phyloP scores from a whole-genome alignment of 2,888 invertebrate genomes.

The Keiferia lycopersicella region DNA sequence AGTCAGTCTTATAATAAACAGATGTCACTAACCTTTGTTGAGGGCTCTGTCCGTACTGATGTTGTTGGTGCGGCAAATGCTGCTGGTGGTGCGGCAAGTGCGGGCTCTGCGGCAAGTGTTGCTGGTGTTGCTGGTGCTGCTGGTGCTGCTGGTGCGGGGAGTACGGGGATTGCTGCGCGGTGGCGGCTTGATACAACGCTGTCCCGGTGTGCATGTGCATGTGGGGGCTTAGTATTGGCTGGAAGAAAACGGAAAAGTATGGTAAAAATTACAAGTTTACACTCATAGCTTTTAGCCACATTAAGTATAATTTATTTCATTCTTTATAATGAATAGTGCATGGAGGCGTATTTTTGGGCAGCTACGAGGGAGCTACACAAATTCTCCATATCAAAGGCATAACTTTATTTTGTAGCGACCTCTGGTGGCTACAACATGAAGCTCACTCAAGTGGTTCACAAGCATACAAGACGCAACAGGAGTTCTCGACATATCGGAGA shows the following conservation, averaged over 20 bases:
- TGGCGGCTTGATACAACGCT: conserved; percentile 20
- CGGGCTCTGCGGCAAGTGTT: conserved; percentile 53
- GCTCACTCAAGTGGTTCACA: too few relatives aligned
- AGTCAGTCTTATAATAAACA: too few relatives aligned
- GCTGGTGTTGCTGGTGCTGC: conserved; percentile 48
- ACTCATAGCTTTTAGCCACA: neutral
- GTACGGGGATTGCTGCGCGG: conserved; percentile 39
- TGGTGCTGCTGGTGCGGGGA: neutral
- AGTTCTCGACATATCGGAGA: too few relatives aligned
- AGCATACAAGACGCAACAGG: too few relatives aligned
- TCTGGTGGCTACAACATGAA: too few relatives aligned
- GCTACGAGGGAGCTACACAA: too few relatives aligned
- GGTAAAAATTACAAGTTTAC: neutral
- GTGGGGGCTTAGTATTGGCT: conserved; percentile 18
- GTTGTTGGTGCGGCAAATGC: neutral
- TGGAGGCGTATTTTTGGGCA: too few relatives aligned
- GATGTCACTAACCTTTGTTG: too few relatives aligned
- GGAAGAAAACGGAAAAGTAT: neutral
- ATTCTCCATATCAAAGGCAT: neutral
- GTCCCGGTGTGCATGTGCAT: conserved; percentile 29
- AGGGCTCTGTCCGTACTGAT: too few relatives aligned
- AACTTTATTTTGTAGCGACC: too few relatives aligned
- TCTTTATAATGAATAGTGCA: neutral
- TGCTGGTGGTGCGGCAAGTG: neutral
- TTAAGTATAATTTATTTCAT: neutral